Conservation (phyloP, 2,113 vertebrate genomes). For the Narcine bancroftii region DNA sequence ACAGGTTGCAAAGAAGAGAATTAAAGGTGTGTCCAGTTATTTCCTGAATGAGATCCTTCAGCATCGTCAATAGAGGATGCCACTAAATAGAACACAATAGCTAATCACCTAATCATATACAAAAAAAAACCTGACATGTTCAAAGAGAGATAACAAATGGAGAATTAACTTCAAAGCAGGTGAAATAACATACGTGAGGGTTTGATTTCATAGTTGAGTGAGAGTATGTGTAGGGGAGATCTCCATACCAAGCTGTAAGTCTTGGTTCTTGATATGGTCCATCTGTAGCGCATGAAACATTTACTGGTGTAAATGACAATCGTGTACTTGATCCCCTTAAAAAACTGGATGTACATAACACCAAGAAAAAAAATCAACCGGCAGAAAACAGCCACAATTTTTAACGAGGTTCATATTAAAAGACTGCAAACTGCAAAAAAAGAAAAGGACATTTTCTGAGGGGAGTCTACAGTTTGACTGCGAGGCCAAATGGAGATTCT, state of each 20-base stretch:
- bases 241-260: slow-evolving; percentile 88
- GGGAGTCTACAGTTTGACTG: neutral
- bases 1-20: slow-evolving; percentile 87
- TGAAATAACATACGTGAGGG: slow-evolving; percentile 63
- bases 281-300: slow-evolving; percentile 55
- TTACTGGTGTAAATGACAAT: neutral
- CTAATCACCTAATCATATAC: neutral
- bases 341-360: neutral
- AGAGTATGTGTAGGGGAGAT: slow-evolving; percentile 85
- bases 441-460: neutral
- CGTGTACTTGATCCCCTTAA: neutral
- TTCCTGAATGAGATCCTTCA: slow-evolving; percentile 58
- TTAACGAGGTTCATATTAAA: neutral
- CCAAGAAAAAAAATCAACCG: neutral
- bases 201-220: slow-evolving; percentile 76
- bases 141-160: neutral
- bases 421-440: neutral
- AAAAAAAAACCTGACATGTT: slow-evolving; percentile 29
- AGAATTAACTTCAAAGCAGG: slow-evolving; percentile 37
- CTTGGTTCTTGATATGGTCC: slow-evolving; percentile 76
- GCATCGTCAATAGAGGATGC: slow-evolving; percentile 65
- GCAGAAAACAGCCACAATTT: neutral
- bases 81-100: slow-evolving; percentile 56
- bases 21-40: slow-evolving; percentile 67
- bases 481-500: neutral